Evolutionary conservation across 1,140 invertebrate species (phyloP), one percentile per base, ranked within the genome.

Genomic region (Megathymus violae): DNA sequence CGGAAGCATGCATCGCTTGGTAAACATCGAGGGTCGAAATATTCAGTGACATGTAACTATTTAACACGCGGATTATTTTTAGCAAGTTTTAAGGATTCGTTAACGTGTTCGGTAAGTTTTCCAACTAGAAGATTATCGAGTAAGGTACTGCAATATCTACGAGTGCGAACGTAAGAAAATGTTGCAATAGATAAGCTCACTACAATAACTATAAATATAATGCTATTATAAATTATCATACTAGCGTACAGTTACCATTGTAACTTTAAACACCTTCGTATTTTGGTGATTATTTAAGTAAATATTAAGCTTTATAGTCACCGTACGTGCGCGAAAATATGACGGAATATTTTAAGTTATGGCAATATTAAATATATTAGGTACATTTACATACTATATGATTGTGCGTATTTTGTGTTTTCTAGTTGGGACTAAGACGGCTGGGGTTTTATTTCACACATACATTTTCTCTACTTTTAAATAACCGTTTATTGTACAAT

Each of bases 401-500:
- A 22, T 58, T 54, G 52, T 56, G 40, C 14, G 41, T 56, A 27
- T 58, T 38, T 11, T 47, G 16, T 38, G 9, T 27, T 62, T 22
- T 66, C 56, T 66, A 61, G 48, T 66, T 66, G 47, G 48, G 13
- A 50, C 38, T 61, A 36, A 48, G 47, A 54, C 31, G 14, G 48
- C 46, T 11, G 41, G 54, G 16, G 16, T 44, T 44, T 17, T 22
- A 27, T 50, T 50, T 50, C 38, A 51, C 47, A 34, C 52, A 34
- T 52, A 68, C 11, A 4, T 51, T 56, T 59, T 11, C 7, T 50
- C 56, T 48, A 51, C 51, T 11, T 15, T 56, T 19, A 62, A 41
- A 47, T 64, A 22, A 62, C 13, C 16, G 38, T 58, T 61, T 71
- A 65, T 58, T 71, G 64, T 73, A 67, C 41, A 61, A 61, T 62